Evolutionary conservation across 2,797 vertebrate species (phyloP).

Genomic region (Anniella stebbinsi): DNA sequence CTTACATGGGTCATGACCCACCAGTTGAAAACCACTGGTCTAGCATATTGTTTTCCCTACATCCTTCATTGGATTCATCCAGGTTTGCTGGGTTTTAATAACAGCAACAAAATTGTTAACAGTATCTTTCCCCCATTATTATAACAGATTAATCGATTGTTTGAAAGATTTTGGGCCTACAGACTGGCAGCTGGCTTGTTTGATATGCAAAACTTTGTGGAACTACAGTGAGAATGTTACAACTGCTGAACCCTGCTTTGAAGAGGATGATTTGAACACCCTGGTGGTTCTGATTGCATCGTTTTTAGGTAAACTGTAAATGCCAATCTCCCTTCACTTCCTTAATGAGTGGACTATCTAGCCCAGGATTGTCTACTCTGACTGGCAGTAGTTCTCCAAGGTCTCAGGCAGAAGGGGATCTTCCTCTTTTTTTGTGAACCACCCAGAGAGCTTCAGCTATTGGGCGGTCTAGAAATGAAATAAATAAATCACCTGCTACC

Average conservation of each 20-base stretch:
- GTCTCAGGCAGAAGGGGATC: neutral
- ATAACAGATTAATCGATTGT: conserved; percentile 89
- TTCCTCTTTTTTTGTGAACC: neutral
- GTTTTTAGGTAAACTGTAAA: conserved; percentile 83
- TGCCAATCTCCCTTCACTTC: neutral
- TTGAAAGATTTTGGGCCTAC: conserved; percentile 89
- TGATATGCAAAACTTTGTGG: conserved; percentile 95
- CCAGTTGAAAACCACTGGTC: neutral
- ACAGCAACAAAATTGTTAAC: neutral
- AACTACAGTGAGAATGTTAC: conserved; percentile 85
- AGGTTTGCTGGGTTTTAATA: neutral
- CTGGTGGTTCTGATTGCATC: conserved; percentile 82
- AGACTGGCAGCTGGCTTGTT: conserved; percentile 93
- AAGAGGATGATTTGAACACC: conserved; percentile 66
- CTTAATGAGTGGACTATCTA: neutral
- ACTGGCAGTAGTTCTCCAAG: neutral
- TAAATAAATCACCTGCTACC: neutral
- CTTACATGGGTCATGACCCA: too few species aligned
- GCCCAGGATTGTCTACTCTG: neutral
- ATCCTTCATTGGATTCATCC: neutral
- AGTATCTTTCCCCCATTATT: conserved; percentile 32
- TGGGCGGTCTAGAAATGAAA: too few species aligned
- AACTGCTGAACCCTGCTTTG: conserved; percentile 65
- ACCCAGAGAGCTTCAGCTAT: too few species aligned
- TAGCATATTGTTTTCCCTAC: neutral